Conservation (phyloP, 1,140 invertebrate genomes). For the Drosophila athabasca region DNA sequence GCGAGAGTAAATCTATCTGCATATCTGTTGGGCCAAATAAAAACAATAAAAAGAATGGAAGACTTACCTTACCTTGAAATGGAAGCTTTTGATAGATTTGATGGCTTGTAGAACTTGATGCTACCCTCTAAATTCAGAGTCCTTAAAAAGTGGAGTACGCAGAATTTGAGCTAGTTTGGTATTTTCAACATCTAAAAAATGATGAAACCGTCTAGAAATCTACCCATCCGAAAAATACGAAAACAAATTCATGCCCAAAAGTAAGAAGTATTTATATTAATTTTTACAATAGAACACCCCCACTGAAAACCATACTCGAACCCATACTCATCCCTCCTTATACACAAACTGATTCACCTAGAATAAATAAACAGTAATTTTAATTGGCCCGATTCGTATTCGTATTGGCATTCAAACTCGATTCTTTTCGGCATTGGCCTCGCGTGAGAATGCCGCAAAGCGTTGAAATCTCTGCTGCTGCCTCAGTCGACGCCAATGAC, state of each 20-base stretch:
- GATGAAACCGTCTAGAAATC: no score
- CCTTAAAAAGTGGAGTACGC: no score
- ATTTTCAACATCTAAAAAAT: no score
- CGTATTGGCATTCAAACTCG: conserved; percentile 43
- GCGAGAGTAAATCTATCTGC: conserved; percentile 49
- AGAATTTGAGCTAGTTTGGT: no score
- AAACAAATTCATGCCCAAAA: conserved; percentile 47
- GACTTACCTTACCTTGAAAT: no score
- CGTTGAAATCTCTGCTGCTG: conserved; percentile 6
- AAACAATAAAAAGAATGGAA: background rate
- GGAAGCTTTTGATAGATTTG: background rate
- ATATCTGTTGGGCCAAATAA: conserved; percentile 20
- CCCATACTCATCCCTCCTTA: background rate
- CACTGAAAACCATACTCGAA: no score
- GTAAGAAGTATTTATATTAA: conserved; percentile 40
- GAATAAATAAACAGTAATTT: conserved; percentile 73
- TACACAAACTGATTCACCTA: conserved; percentile 1
- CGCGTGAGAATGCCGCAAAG: background rate
- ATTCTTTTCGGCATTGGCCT: conserved; percentile 34
- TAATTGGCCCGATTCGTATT: conserved; percentile 61
- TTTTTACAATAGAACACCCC: conserved; percentile 22
- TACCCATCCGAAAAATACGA: conserved; percentile 15
- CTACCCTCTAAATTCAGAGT: no score
- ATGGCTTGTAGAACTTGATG: no score
- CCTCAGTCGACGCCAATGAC: conserved; percentile 23